phyloP scores from a whole-genome alignment of 2,888 invertebrate genomes.

The Pammene fasciana region DNA sequence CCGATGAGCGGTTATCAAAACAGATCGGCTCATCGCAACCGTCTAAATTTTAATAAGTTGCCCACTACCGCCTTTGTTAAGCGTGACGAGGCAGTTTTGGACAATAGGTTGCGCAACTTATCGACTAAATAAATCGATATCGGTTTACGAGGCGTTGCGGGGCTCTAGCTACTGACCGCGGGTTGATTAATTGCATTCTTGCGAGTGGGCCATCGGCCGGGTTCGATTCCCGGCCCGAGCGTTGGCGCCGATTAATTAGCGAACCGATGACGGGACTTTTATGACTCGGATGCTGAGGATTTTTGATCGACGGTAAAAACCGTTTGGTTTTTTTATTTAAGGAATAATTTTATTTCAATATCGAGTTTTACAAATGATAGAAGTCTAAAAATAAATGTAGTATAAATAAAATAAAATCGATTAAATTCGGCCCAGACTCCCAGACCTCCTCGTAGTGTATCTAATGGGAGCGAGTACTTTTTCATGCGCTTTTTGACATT shows the following conservation, averaged over 20 bases:
- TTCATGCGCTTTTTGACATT: constrained; percentile 72
- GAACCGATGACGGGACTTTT: constrained; percentile 66
- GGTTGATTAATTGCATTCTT: constrained; percentile 82
- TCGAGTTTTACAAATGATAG: too few relatives aligned
- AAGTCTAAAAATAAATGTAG: neutral
- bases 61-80: constrained; percentile 81
- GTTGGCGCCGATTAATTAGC: constrained; percentile 80
- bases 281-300: constrained; percentile 53
- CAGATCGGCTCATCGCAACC: constrained; percentile 77
- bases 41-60: constrained; percentile 82
- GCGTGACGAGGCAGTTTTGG: constrained; percentile 73
- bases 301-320: constrained; percentile 37
- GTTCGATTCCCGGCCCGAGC: constrained; percentile 66
- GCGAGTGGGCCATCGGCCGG: constrained; percentile 53
- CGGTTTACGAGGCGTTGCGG: constrained; percentile 82
- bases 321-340: constrained; percentile 37
- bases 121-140: constrained; percentile 82
- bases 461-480: constrained; percentile 49
- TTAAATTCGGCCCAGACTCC: constrained; percentile 18
- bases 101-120: constrained; percentile 82
- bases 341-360: constrained; percentile 35
- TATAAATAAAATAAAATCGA: constrained; percentile 12
- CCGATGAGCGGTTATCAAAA: constrained; percentile 77
- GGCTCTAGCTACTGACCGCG: constrained; percentile 80
- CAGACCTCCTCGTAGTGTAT: constrained; percentile 38